A percentile compares a stretch with the other conserved stretches of the same genome.
phyloP scores from a whole-genome alignment of 2,113 vertebrate genomes.

The Carettochelys insculpta region DNA sequence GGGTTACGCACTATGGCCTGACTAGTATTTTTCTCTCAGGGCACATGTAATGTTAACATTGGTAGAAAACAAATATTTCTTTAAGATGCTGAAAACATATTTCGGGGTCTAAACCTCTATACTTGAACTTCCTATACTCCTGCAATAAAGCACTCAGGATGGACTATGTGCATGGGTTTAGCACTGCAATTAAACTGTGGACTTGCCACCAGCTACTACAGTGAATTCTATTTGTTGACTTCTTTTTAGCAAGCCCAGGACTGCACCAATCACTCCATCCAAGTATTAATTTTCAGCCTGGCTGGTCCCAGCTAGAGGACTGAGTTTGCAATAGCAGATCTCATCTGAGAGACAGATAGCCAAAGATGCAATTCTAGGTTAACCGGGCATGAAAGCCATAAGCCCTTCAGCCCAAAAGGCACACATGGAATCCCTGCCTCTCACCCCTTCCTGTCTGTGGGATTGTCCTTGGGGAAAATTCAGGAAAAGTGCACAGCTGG shows the following conservation, averaged over 20 bases:
- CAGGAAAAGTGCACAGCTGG: background rate
- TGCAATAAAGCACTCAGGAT: background rate
- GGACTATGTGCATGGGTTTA: background rate
- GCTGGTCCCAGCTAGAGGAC: background rate
- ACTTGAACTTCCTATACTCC: background rate
- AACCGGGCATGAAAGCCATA: background rate
- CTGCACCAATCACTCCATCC: background rate
- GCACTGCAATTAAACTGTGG: background rate
- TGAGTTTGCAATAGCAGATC: background rate
- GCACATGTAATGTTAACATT: background rate
- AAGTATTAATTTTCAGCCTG: background rate
- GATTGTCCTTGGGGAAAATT: background rate
- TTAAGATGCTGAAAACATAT: background rate
- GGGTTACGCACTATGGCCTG: background rate
- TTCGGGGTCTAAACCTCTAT: background rate
- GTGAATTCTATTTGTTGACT: background rate
- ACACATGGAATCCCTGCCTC: background rate
- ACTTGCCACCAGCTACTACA: background rate
- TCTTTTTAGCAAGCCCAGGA: background rate
- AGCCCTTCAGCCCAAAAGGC: background rate
- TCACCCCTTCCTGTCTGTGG: background rate
- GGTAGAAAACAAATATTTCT: background rate
- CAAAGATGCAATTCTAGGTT: background rate
- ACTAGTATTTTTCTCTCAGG: background rate
- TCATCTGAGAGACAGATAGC: background rate